Base-by-base conservation (phyloP, 2,113 vertebrate species). In the Patagioenas fasciata region DNA sequence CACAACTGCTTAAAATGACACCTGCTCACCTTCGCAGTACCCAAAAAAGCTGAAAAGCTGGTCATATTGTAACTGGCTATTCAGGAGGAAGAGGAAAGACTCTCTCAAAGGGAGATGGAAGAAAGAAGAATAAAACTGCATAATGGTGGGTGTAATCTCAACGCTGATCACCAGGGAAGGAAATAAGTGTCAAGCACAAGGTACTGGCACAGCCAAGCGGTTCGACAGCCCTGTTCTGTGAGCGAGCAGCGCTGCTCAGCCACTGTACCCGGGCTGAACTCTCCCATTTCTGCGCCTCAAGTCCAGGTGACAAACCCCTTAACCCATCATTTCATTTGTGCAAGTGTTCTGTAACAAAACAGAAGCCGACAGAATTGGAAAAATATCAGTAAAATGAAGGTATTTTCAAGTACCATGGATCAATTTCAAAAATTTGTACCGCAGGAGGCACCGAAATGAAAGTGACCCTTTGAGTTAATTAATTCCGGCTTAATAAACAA, bases 401-500 rank as follows among this genome's bases (percentile, higher is more conserved):
- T 77, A 75, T 79, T 84, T 91, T 95, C 91, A 96, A 96, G 82
- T 92, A 61, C 44, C 53, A 15, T 15, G 65, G 67, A 80, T 88
- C 34, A 10, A 7, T 53, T 86, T 71, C 65, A 70, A 54, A 84
- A 61, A 31, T 5, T 3, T 34, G 20, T 79, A 93, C 61, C 73
- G 34, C 19, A 19, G 16, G 24, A 85, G 66, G 65, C 72, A 88
- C 60, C 13, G 44, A 74, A 71, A 86, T 54, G 56, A 84, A 54
- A 58, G 26, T 72, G 75, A 74, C 94, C 72, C 85, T 80, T 13
- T 21, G 50, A 96, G 91, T 93, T 95, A 91, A 85, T 88, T 87
- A 93, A 82, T 65, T 91, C 92, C 61, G 81, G 62, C 73, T 96
- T 93, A 93, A 93, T 44, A 88, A 66, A 77, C 40, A 61, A 80